Evolutionary conservation across 2,888 invertebrate species (phyloP), one percentile per base, ranked within the genome.

Genomic region (Thymelicus lineola): DNA sequence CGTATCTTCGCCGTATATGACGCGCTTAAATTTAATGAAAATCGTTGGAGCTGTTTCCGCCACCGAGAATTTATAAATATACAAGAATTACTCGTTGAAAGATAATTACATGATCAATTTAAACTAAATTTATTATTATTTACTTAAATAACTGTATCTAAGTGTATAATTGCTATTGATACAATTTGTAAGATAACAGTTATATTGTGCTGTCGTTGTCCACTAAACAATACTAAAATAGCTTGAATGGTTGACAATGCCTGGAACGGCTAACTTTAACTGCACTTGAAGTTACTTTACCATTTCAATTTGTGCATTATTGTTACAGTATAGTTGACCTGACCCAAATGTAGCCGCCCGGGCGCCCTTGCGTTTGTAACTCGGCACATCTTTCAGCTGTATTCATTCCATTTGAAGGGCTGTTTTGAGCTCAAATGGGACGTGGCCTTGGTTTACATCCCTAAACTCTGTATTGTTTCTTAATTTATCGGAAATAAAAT

Each of bases 311-410:
- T 20, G 14, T 38, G 36, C 14, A 61, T 46, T 61, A 42, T 53
- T 48, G 61, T 62, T 42, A 20, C 38, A 1, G 62, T 35, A 50
- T 15, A 35, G 63, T 64, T 64, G 63, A 64, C 63, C 63, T 55
- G 63, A 64, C 63, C 63, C 42, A 64, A 55, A 64, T 64, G 50
- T 42, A 28, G 5, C 61, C 45, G 48, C 50, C 63, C 63, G 53
- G 53, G 53, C 53, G 50, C 50, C 63, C 63, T 64, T 64, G 53
- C 53, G 50, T 53, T 64, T 20, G 38, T 55, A 38, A 17, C 48
- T 50, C 48, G 48, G 48, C 61, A 28, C 28, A 61, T 61, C 46
- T 61, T 48, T 61, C 61, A 61, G 28, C 46, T 46, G 61, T 46
- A 46, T 61, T 61, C 61, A 61, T 61, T 59, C 14, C 36, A 38